Evolutionary conservation across 2,113 vertebrate species (phyloP), one percentile per base, ranked within the genome.

Genomic region (Terrapene triunguis): DNA sequence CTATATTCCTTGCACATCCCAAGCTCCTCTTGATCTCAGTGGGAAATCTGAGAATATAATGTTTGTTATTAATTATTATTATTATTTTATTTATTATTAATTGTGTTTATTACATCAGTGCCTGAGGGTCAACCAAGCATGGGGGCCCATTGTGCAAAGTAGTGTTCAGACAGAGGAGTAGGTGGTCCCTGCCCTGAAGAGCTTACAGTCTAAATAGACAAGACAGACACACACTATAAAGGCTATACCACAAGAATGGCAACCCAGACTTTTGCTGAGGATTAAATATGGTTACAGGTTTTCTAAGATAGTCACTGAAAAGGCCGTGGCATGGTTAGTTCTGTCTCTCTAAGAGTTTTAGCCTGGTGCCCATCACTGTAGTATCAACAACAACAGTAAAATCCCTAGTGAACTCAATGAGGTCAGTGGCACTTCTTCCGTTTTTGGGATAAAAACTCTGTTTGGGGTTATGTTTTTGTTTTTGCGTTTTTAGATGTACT

Each of bases 1-100:
- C 17, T 95, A 95, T 62, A 82, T 89, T 93, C 95, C 74, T 78
- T 10, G 42, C 5, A 0, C 94, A 35, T 93, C 88, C 1, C 12
- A 0, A 89, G 80, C 16, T 53, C 80, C 48, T 65, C 87, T 88
- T 22, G 53, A 29, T 51, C 89, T 35, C 42, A 51, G 89, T 82
- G 87, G 55, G 54, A 82, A 5, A 42, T 1, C 25, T 47, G 74
- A 24, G 13, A 14, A 59, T 14, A 47, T 81, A 91, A 11, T 4
- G 90, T 91, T 86, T 74, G 82, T 92, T 74, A 19, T n/a, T 69
- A 19, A 8, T 35, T 27, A 65, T n/a, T 35, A 65, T 65, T 6
- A 9, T n/a, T n/a, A 17, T 19, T 69, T 10, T 27, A 25, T 29
- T n/a, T n/a, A n/a, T 72, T 72, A 72, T n/a, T 72, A 21, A 72